A percentile compares a stretch with the other conserved stretches of the same genome.
phyloP scores from a whole-genome alignment of 2,113 vertebrate species.

The Elephas maximus region DNA sequence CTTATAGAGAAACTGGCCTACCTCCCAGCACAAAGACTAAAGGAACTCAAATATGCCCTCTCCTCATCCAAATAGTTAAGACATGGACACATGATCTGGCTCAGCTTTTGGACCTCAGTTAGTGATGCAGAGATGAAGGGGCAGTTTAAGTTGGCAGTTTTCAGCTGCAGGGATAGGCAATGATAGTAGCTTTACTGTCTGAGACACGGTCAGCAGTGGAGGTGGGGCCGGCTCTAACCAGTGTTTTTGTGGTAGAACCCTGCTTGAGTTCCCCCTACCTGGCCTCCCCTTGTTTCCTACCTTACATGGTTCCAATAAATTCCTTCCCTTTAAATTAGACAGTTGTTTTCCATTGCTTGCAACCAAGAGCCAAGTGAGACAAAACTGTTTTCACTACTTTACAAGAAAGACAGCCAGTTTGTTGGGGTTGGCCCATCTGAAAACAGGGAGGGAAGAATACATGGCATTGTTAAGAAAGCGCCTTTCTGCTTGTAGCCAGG shows the following conservation, averaged over 20 bases:
- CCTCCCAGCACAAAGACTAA: background rate
- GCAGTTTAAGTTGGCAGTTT: background rate
- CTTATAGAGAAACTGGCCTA: background rate
- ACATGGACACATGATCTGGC: background rate
- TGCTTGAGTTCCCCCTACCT: background rate
- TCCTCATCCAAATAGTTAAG: background rate
- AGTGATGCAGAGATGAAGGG: background rate
- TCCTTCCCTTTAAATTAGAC: background rate
- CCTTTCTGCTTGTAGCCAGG: background rate
- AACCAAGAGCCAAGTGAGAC: constrained; percentile 1
- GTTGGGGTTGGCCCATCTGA: background rate
- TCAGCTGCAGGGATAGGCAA: background rate
- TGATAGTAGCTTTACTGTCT: accelerated
- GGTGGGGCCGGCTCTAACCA: background rate
- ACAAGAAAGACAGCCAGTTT: constrained; percentile 17
- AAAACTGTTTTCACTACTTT: constrained; percentile 43
- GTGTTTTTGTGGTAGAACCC: background rate
- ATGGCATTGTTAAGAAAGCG: constrained; percentile 45
- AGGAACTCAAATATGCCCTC: background rate
- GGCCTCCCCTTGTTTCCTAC: background rate
- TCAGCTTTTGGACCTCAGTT: background rate
- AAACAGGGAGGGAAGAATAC: constrained; percentile 19
- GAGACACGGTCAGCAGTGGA: background rate
- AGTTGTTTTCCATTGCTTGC: constrained; percentile 49
- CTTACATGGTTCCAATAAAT: constrained; percentile 19